Evolutionary conservation across 2,113 vertebrate genomes (phyloP), one percentile per base, ranked within the genome.

Genomic region (Hippocampus zosterae): DNA sequence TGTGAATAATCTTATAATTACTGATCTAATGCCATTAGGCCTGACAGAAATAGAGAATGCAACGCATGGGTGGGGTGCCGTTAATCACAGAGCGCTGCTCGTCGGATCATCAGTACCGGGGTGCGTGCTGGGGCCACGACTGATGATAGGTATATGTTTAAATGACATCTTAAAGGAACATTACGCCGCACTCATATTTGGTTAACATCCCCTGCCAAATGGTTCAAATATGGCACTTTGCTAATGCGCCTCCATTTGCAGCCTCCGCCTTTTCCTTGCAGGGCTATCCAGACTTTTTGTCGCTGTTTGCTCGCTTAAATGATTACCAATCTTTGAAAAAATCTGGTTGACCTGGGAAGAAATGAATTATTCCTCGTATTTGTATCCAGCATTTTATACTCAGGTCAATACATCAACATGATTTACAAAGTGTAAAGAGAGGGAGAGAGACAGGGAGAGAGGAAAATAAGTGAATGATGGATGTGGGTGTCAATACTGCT

Each of bases 1-100:
- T 90, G 89, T 91, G 89, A 92, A 92, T 92, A 90, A 90, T 93
- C 90, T 91, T 86, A 85, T 92, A 92, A 93, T 93, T 93, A 92
- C 87, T 87, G 87, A 85, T 91, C 89, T 89, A 85, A 90, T 89
- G 89, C 89, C 90, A 92, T 93, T 92, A 90, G 90, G 87, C 84
- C 82, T 83, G 85, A 90, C 90, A 88, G 87, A 91, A 92, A 91
- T 92, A 92, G 89, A 90, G 88, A 90, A 92, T 89, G 91, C 91
- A 88, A 91, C 86, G 88, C 85, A 84, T 91, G 92, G 91, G 91
- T 91, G 90, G 87, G 87, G 90, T 77, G 67, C 87, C 87, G 86
- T 92, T 91, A 90, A 92, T 93, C 91, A 92, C 59, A 80, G 84
- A 77, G 86, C 77, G 80, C 77, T 69, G 68, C 72, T 84, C 76